These are phyloP conservation scores for Deilephila elpenor DNA, from an alignment of 2,888 invertebrate genomes.

Conservation along the genomic window DNA sequence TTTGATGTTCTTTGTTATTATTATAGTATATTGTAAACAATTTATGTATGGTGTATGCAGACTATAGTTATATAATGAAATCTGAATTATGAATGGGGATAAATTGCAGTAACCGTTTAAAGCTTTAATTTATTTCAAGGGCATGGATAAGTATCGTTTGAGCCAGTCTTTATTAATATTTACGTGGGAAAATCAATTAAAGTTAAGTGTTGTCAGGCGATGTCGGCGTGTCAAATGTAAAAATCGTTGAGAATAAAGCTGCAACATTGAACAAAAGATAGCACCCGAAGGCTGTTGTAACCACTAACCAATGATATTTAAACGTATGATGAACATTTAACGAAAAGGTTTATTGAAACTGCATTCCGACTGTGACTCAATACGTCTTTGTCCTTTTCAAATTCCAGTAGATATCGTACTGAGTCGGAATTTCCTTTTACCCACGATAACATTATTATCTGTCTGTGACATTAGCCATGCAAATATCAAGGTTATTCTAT, in stretches of 20 bases:
- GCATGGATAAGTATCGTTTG: no score
- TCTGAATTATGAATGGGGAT: no score
- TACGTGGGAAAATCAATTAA: background rate
- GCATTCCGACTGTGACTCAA: constrained; percentile 57
- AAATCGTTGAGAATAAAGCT: constrained; percentile 5
- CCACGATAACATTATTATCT: constrained; percentile 57
- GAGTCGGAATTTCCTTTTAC: constrained; percentile 63
- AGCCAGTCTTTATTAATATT: background rate
- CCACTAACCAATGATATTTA: background rate
- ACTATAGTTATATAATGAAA: no score
- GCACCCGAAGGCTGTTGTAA: background rate
- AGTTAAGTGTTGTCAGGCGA: background rate
- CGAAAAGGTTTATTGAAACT: constrained; percentile 53
- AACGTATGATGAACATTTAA: constrained; percentile 37
- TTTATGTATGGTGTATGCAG: no score
- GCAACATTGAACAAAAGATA: constrained; percentile 28
- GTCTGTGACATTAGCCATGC: constrained; percentile 51
- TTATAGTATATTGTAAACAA: no score
- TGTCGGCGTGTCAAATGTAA: constrained; percentile 7
- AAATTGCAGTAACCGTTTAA: no score
- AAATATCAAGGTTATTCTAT: constrained; percentile 59
- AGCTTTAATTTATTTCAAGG: no score
- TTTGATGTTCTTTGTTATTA: no score
- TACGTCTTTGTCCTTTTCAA: constrained; percentile 46
- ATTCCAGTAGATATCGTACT: constrained; percentile 48